A percentile compares a stretch with the other conserved stretches of the same genome.
phyloP scores from a whole-genome alignment of 1,140 invertebrate genomes.

The Pseudomyrmex flavicornis region DNA sequence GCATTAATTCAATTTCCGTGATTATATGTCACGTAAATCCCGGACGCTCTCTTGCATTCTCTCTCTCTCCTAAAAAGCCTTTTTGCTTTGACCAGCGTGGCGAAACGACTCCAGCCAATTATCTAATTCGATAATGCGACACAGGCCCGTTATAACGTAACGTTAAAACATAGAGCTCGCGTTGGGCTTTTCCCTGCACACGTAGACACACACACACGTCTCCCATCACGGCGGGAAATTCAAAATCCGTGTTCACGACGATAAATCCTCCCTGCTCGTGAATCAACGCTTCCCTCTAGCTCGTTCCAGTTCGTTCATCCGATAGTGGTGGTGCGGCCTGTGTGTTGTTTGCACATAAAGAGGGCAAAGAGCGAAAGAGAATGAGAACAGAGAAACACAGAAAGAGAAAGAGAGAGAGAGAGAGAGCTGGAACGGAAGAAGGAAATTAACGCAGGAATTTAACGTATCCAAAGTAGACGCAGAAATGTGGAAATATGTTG shows the following conservation, averaged over 20 bases:
- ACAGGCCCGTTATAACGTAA: constrained; percentile 48
- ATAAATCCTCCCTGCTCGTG: constrained; percentile 61
- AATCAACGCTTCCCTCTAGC: constrained; percentile 42
- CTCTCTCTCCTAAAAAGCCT: constrained; percentile 37
- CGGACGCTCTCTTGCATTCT: constrained; percentile 16
- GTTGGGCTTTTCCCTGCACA: constrained; percentile 40
- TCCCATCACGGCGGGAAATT: constrained; percentile 60
- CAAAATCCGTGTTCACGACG: constrained; percentile 64
- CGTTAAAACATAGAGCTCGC: constrained; percentile 53
- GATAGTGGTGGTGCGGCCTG: constrained; percentile 36
- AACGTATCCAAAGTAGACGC: constrained; percentile 55
- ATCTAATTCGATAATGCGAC: constrained; percentile 58
- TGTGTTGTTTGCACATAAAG: constrained; percentile 62
- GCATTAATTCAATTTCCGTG: constrained; percentile 37
- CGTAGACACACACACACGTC: neutral
- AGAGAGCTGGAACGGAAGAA: constrained; percentile 32
- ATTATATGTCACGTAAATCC: constrained; percentile 35
- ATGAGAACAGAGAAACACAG: constrained; percentile 4
- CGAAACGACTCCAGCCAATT: constrained; percentile 52
- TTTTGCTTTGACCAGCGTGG: constrained; percentile 41
- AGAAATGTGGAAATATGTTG: constrained; percentile 57
- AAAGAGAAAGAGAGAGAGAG: constrained; percentile 27
- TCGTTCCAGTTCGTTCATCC: constrained; percentile 63
- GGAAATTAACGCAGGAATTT: constrained; percentile 46
- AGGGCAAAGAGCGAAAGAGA: constrained; percentile 42